phyloP scores from a whole-genome alignment of 2,113 vertebrate species.

The Bufo gargarizans region DNA sequence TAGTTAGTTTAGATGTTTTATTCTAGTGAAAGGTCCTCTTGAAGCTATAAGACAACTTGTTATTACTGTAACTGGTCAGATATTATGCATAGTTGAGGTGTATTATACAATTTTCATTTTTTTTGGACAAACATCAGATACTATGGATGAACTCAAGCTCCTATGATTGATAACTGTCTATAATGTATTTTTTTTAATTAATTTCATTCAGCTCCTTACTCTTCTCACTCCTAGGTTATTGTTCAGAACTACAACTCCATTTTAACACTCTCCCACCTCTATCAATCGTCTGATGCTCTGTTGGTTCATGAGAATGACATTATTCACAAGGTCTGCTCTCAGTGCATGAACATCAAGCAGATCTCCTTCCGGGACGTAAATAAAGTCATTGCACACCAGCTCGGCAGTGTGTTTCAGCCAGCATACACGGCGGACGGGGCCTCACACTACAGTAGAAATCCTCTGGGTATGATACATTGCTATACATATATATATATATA shows the following conservation, averaged over 20 bases:
- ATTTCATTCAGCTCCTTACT: neutral
- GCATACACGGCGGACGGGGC: conserved; percentile 68
- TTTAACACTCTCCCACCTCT: conserved; percentile 89
- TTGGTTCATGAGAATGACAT: conserved; percentile 93
- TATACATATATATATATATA: neutral
- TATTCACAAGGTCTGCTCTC: conserved; percentile 87
- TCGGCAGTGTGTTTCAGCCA: conserved; percentile 90
- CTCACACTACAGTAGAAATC: conserved; percentile 79
- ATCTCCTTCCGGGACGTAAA: conserved; percentile 91
- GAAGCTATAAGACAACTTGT: too few relatives aligned
- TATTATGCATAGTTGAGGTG: too few relatives aligned
- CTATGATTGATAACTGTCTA: neutral
- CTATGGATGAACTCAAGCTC: neutral
- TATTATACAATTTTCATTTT: too few relatives aligned
- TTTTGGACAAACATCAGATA: too few relatives aligned
- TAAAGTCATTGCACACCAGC: conserved; percentile 89
- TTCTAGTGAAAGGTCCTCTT: too few relatives aligned
- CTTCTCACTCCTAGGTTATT: conserved; percentile 80
- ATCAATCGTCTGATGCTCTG: conserved; percentile 89
- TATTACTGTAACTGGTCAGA: too few relatives aligned
- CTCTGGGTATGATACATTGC: conserved; percentile 75
- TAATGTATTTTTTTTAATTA: neutral
- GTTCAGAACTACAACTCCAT: conserved; percentile 97
- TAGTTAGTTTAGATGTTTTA: too few relatives aligned
- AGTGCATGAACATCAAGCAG: conserved; percentile 88